Base-by-base conservation (phyloP, 2,888 invertebrate species). In the Diaperis boleti region DNA sequence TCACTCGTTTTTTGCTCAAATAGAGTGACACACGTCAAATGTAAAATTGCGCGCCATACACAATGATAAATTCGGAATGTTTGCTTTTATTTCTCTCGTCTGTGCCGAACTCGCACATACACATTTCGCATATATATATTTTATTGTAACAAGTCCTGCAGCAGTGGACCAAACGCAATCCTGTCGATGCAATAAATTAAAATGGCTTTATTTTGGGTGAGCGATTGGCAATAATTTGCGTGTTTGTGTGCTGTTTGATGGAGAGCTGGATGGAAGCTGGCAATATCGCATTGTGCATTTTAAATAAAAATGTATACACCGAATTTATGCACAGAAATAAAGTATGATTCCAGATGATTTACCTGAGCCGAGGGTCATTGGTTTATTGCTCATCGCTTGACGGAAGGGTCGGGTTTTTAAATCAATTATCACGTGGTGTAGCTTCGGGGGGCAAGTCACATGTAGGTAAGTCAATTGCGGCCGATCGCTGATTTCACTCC, bases 141-240 rank as follows among this genome's bases (percentile, higher is more conserved):
- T 50, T 50, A 50, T 50, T 50, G 50, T 50, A 50, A 50, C 50
- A 35, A 50, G 50, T 50, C 50, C 50, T 50, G 50, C 50, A 50
- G 37, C 15, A 45, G 45, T 29, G 5, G 45, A 1, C 45, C 45
- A 45, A 18, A 45, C 15, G 45, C 44, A 44, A 44, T 13, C 0
- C 20, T 22, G 26, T 14, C 13, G 6, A 45, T 29, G 13, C n/a
- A 15, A 45, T 22, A 22, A 45, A 44, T 44, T 44, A 44, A 44
- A 44, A 20, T 18, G 29, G 29, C 45, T 20, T 5, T n/a, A 29
- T 15, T 44, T 45, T n/a, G 22, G n/a, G 29, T 15, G 45, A 29
- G 45, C 45, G 45, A 45, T 29, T 22, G 45, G 45, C 22, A 8
- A 44, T 26, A 22, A 44, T 22, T 26, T 13, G 26, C 44, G 15